A percentile compares a stretch with the other conserved stretches of the same genome.
Evolutionary conservation across 2,113 vertebrate genomes (phyloP).

Genomic region (Cisticola juncidis): DNA sequence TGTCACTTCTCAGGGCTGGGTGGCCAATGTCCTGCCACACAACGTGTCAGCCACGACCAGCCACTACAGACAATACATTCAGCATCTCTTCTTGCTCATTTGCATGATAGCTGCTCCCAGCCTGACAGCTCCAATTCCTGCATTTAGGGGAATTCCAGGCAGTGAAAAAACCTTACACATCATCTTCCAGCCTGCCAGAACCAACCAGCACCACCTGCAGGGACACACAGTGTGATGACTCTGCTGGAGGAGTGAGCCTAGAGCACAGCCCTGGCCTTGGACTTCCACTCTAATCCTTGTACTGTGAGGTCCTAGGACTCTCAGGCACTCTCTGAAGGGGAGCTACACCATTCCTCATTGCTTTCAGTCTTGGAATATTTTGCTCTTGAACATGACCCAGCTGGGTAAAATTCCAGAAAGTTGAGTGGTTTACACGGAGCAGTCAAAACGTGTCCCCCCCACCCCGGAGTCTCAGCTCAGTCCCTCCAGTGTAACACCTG

Average conservation of each 20-base stretch:
- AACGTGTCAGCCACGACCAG: neutral
- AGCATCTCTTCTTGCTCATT: neutral
- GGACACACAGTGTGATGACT: neutral
- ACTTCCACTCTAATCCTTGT: neutral
- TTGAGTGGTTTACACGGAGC: neutral
- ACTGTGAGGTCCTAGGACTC: neutral
- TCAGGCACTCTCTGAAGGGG: neutral
- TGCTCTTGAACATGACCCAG: neutral
- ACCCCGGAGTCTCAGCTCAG: neutral
- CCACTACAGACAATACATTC: neutral
- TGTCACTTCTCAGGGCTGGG: neutral
- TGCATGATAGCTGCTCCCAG: neutral
- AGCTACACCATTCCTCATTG: neutral
- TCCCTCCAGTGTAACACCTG: neutral
- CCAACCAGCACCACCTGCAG: neutral
- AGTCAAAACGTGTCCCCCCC: rapidly evolving
- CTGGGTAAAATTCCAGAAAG: neutral
- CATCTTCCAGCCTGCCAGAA: neutral
- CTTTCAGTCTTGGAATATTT: neutral
- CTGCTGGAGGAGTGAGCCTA: neutral
- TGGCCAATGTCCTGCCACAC: neutral
- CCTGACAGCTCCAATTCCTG: neutral
- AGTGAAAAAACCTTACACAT: neutral
- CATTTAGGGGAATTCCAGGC: neutral
- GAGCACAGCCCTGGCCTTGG: neutral